These are phyloP conservation scores for Prinia subflava DNA, from an alignment of 2,113 vertebrate species.

Conservation along the genomic window DNA sequence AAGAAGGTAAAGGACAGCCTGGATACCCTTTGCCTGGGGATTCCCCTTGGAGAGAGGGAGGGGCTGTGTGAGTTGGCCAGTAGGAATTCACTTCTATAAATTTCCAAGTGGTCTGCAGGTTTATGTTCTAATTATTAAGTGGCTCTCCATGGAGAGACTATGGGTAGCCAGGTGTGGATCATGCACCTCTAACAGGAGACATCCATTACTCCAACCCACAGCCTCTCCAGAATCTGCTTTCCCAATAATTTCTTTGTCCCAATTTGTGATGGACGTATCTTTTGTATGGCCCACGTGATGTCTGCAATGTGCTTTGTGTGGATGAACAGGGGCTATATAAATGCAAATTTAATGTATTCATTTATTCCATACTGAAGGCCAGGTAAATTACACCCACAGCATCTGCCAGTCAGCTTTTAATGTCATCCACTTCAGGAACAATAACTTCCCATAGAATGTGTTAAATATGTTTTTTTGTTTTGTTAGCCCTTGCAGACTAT, in stretches of 20 bases:
- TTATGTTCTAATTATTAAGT: not conserved
- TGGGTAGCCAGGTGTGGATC: not conserved
- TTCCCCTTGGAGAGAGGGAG: not conserved
- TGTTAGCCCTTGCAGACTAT: not conserved
- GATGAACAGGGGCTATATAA: slow-evolving; percentile 37
- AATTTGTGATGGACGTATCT: not conserved
- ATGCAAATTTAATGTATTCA: slow-evolving; percentile 45
- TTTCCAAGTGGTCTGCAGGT: not conserved
- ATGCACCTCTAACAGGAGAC: not conserved
- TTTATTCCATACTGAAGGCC: slow-evolving; percentile 39
- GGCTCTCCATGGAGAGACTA: not conserved
- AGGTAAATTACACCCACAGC: slow-evolving; percentile 1
- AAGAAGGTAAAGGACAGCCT: not conserved
- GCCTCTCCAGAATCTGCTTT: not conserved
- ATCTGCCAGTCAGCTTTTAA: not conserved
- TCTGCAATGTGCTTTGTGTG: not conserved
- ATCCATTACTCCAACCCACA: not conserved
- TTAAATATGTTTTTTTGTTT: not conserved
- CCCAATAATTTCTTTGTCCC: not conserved
- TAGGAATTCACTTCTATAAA: not conserved
- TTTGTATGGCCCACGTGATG: not conserved
- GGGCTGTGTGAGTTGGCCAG: not conserved
- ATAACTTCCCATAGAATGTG: not conserved
- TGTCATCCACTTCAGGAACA: slow-evolving; percentile 4
- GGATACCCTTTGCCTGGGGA: not conserved